Percentiles rank a stretch among this genome's conserved stretches.
Evolutionary conservation across 1,140 invertebrate species (phyloP).

Genomic region (Pemphigus obesinymphae): DNA sequence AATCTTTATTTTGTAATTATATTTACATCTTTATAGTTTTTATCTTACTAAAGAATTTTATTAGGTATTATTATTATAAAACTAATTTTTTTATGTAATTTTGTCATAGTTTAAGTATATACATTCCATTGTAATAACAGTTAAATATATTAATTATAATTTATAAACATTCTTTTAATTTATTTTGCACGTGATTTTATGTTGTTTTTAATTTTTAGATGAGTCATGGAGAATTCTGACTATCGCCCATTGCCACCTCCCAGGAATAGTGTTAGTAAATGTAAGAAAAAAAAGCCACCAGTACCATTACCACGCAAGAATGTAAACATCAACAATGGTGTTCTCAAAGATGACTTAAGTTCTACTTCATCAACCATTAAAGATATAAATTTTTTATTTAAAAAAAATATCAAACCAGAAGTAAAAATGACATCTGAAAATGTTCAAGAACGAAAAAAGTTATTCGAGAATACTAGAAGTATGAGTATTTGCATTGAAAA

Average conservation of each 20-base stretch:
- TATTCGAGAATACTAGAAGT: slow-evolving; percentile 47
- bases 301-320: slow-evolving; percentile 30
- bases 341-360: not conserved
- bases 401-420: slow-evolving; percentile 31
- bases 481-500: slow-evolving; percentile 45
- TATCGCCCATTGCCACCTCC: slow-evolving; percentile 30
- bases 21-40: not conserved
- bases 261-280: slow-evolving; percentile 12
- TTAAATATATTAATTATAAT: not conserved
- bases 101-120: not conserved
- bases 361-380: not conserved
- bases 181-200: slow-evolving; percentile 32
- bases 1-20: slow-evolving; percentile 11
- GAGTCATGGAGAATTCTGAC: slow-evolving; percentile 31
- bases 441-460: slow-evolving; percentile 46
- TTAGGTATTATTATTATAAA: not conserved
- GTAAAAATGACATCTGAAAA: slow-evolving; percentile 44
- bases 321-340: not conserved
- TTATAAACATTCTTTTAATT: not conserved
- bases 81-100: slow-evolving; percentile 12
- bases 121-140: slow-evolving; percentile 3
- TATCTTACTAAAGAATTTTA: slow-evolving; percentile 1
- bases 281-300: slow-evolving; percentile 28
- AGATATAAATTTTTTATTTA: not conserved
- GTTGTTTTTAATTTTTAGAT: slow-evolving; percentile 34